Base-by-base conservation (phyloP, 2,797 vertebrate genomes). In the Argyrosomus regius region DNA sequence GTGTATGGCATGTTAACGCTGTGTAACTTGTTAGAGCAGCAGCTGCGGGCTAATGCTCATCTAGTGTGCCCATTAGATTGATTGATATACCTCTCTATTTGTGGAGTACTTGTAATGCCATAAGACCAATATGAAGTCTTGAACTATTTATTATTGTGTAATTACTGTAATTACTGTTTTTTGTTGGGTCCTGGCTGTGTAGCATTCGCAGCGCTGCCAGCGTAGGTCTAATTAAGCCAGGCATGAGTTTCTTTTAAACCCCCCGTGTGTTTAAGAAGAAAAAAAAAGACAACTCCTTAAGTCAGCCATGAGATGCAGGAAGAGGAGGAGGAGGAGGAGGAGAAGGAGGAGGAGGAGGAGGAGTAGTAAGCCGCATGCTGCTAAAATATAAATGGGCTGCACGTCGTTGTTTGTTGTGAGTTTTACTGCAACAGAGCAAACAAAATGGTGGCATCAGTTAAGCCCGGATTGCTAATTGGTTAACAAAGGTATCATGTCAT, bases 341-440 rank as follows among this genome's bases (percentile, higher is more conserved):
- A 62, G 83, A 74, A 86, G 67, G 60, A 79, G 56, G 61, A 69
- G 35, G 45, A 70, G 24, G 45, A 63, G 48, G 66, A 81, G 31
- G 67, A 74, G 45, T 58, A 75, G 43, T 80, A 86, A 82, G 64
- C 61, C 2, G 63, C 28, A 80, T 76, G 85, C 78, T 74, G 61
- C 78, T 88, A 63, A 87, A 89, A 90, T 88, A 87, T 87, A 87
- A 89, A 91, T 89, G 63, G 46, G 68, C 49, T 75, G 72, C 78
- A 86, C 53, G 41, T 84, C 60, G 77, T 84, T 81, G 22, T 86
- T 86, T 82, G 66, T 86, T 88, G 62, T 59, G 39, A 26, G 20
- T 78, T 82, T 85, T 73, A 59, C 68, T 66, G 74, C 80, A 84
- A 67, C 60, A 67, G 48, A 80, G 53, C 74, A 80, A 85, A 83